These are phyloP conservation scores for Drosophila prostipennis DNA, from an alignment of 2,888 invertebrate genomes.

Conservation along the genomic window DNA sequence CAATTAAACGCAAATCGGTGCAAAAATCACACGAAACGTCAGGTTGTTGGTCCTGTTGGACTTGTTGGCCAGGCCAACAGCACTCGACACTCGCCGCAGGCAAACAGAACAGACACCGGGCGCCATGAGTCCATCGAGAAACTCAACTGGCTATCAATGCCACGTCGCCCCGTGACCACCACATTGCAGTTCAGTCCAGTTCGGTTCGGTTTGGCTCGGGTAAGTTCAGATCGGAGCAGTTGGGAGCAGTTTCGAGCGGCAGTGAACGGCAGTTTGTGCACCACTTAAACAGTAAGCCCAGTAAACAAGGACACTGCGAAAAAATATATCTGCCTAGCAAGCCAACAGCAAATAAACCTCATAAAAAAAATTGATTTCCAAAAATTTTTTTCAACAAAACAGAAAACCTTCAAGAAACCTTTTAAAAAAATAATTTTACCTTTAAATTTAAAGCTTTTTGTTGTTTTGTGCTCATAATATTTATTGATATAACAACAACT, in stretches of 20 bases:
- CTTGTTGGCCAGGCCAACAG: slow-evolving; percentile 20
- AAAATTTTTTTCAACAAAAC: no score
- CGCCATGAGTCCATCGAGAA: slow-evolving; percentile 8
- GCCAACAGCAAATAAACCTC: no score
- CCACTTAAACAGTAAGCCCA: slow-evolving; percentile 57
- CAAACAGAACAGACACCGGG: slow-evolving; percentile 25
- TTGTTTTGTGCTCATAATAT: no score
- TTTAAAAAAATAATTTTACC: no score
- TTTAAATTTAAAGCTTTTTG: no score
- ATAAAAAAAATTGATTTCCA: no score
- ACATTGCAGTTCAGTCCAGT: slow-evolving; percentile 18
- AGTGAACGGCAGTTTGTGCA: slow-evolving; percentile 15
- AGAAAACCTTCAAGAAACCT: no score
- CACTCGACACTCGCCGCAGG: slow-evolving; percentile 9
- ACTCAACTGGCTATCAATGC: slow-evolving; percentile 41
- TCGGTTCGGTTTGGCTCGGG: slow-evolving; percentile 12
- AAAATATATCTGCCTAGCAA: background rate
- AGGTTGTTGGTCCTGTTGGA: slow-evolving; percentile 12
- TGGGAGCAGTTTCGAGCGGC: slow-evolving; percentile 6
- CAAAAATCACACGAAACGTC: slow-evolving; percentile 62
- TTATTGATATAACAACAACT: no score
- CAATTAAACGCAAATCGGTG: slow-evolving; percentile 76
- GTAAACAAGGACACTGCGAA: slow-evolving; percentile 17
- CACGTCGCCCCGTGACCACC: slow-evolving; percentile 11
- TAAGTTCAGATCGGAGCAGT: slow-evolving; percentile 7